Evolutionary conservation across 2,113 vertebrate species (phyloP).

Genomic region (Phrynosoma platyrhinos): DNA sequence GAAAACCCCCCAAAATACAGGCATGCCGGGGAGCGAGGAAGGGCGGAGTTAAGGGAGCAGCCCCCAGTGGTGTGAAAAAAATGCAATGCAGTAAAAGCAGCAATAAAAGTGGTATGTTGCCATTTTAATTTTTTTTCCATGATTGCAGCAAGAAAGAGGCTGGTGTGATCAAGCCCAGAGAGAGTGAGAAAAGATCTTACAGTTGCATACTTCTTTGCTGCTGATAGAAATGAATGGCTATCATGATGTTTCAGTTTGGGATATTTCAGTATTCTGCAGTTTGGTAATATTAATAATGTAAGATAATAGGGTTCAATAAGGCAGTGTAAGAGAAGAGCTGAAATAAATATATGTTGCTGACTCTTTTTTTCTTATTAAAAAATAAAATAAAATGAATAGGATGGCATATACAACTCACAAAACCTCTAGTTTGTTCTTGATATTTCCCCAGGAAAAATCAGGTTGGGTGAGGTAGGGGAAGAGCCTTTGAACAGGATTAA

Average conservation of each 20-base stretch:
- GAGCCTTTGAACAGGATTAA: not conserved
- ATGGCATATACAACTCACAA: not conserved
- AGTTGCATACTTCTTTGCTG: not conserved
- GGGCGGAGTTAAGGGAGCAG: no score
- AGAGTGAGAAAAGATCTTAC: not conserved
- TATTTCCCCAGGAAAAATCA: not conserved
- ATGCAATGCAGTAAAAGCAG: no score
- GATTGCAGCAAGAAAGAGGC: not conserved
- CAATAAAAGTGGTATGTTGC: no score
- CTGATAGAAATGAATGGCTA: not conserved
- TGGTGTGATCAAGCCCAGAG: not conserved
- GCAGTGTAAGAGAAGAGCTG: not conserved
- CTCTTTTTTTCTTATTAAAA: not conserved
- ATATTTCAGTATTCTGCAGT: slow-evolving; percentile 3
- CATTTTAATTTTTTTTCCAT: not conserved
- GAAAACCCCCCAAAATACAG: no score
- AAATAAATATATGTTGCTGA: not conserved
- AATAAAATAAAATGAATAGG: not conserved
- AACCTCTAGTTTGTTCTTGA: not conserved
- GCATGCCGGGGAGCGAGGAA: no score
- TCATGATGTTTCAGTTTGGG: not conserved
- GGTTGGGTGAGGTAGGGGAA: not conserved
- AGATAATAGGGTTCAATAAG: not conserved
- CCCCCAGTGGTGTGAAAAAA: no score
- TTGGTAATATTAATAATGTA: not conserved